phyloP scores from a whole-genome alignment of 2,113 vertebrate genomes.

The Marcusenius ussheri region DNA sequence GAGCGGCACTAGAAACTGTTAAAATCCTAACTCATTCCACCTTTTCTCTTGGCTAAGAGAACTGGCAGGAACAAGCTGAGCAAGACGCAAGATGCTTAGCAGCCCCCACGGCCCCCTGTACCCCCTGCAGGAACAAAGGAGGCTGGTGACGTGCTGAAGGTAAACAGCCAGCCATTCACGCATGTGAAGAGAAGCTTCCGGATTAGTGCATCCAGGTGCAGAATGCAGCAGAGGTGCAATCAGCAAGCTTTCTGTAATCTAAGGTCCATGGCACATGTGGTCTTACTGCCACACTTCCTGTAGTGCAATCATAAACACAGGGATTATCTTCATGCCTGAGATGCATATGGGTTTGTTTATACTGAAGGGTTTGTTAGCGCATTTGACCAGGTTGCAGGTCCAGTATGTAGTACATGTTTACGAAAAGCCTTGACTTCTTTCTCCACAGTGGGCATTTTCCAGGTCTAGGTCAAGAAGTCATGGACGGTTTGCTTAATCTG shows the following conservation, averaged over 20 bases:
- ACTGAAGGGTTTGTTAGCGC: background rate
- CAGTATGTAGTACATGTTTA: background rate
- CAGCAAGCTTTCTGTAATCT: background rate
- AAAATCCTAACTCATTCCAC: slow-evolving; percentile 35
- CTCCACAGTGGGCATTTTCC: background rate
- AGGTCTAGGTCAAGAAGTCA: background rate
- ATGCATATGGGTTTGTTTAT: background rate
- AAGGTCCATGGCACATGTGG: background rate
- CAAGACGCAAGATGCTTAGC: background rate
- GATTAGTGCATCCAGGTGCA: background rate
- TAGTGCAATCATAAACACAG: background rate
- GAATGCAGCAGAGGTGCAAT: background rate
- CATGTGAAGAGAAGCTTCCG: background rate
- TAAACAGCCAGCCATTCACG: background rate
- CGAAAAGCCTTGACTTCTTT: background rate
- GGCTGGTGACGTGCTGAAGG: background rate
- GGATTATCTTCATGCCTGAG: background rate
- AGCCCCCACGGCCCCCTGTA: background rate
- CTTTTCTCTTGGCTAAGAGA: background rate
- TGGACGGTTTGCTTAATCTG: background rate
- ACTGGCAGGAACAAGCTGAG: background rate
- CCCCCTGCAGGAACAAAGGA: background rate
- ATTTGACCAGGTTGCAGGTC: background rate
- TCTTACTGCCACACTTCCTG: background rate
- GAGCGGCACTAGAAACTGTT: slow-evolving; percentile 48